Percentiles rank a stretch among this genome's conserved stretches.
phyloP scores from a whole-genome alignment of 2,797 vertebrate species.

The Arremon brunneinucha region DNA sequence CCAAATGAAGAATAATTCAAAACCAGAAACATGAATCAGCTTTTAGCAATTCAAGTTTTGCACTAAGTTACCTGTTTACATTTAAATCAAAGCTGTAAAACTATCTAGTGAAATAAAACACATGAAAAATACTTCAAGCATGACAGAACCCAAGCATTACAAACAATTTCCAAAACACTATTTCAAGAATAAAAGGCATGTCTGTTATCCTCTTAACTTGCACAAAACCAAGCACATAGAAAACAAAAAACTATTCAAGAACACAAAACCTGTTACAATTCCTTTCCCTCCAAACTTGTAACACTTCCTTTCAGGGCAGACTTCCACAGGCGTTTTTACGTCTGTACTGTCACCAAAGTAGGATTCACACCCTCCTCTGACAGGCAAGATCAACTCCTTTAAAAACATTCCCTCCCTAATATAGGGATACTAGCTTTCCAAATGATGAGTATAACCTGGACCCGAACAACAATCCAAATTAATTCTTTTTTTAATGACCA shows the following conservation, averaged over 20 bases:
- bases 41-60: neutral
- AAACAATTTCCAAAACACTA: neutral
- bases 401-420: neutral
- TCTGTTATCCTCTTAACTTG: neutral
- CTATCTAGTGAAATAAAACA: neutral
- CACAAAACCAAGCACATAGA: neutral
- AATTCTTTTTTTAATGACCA: neutral
- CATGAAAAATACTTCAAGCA: neutral
- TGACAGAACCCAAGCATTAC: neutral
- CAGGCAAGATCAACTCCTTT: neutral
- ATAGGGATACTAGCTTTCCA: neutral
- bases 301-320: neutral
- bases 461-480: neutral
- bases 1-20: neutral
- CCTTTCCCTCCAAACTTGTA: neutral
- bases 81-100: neutral
- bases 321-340: neutral
- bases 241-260: constrained; percentile 7
- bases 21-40: neutral
- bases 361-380: neutral
- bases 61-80: neutral
- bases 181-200: neutral
- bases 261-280: neutral
- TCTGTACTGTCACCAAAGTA: neutral
- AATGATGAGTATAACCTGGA: neutral